A percentile compares a stretch with the other conserved stretches of the same genome.
phyloP scores from a whole-genome alignment of 2,797 vertebrate species.

The Menidia menidia region DNA sequence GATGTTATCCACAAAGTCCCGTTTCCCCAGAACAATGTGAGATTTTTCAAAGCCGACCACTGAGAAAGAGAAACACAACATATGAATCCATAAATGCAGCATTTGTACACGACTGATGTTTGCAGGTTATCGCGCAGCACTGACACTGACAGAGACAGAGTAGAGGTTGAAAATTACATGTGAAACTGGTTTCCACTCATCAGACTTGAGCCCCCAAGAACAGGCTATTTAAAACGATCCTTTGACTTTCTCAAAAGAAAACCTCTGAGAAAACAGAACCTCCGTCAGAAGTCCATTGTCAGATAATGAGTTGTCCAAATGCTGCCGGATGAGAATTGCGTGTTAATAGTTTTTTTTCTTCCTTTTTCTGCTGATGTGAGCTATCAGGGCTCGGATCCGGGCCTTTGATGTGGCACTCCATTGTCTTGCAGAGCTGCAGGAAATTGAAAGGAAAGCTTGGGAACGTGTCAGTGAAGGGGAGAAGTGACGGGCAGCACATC shows the following conservation, averaged over 20 bases:
- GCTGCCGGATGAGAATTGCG: conserved; percentile 30
- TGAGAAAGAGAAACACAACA: too few relatives aligned
- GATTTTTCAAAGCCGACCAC: too few relatives aligned
- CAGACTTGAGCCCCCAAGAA: neutral
- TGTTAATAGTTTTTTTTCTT: conserved; percentile 23
- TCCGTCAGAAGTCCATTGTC: conserved; percentile 14
- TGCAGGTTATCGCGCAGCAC: neutral
- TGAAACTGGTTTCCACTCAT: conserved; percentile 17
- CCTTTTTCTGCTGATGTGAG: conserved; percentile 49
- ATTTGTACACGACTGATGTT: neutral
- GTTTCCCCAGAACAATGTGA: too few relatives aligned
- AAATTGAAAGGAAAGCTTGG: conserved; percentile 77
- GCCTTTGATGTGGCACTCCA: conserved; percentile 66
- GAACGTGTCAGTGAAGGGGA: conserved; percentile 38
- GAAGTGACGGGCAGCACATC: conserved; percentile 45
- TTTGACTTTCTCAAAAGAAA: conserved; percentile 29
- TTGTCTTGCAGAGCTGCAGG: conserved; percentile 77
- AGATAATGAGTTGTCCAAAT: conserved; percentile 54
- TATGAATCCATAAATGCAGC: too few relatives aligned
- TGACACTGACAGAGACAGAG: conserved; percentile 6
- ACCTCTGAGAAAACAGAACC: conserved; percentile 11
- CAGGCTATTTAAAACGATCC: conserved; percentile 7
- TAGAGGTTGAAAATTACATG: neutral
- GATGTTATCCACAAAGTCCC: too few relatives aligned
- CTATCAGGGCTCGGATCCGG: conserved; percentile 45